Evolutionary conservation across 2,888 invertebrate species (phyloP), one percentile per base, ranked within the genome.

Genomic region (Apoderus coryli): DNA sequence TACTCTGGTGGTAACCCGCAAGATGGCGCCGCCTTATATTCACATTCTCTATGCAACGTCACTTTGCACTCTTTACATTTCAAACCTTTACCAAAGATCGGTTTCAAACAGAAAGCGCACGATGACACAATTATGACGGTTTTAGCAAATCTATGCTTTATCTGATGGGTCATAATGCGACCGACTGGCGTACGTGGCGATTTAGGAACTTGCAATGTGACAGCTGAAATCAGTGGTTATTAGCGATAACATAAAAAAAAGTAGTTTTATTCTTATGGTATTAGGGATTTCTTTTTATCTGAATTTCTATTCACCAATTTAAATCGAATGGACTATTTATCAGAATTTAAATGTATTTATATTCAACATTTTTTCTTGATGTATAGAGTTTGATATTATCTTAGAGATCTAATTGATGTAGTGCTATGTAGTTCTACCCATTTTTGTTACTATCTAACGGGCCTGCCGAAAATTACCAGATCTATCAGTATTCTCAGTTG

Each of bases 21-120:
- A 19, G 88, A 85, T 1, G 89, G 85, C 42, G 90, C 84, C 42
- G 89, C 92, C 64, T 84, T 85, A 28, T 76, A 72, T 49, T 85
- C 86, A 53, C 92, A 93, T 49, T 89, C 88, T 56, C 75, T 66
- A 58, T 82, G 82, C 53, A 81, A 84, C 47, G 77, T 84, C 53
- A 85, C 90, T 65, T 89, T 92, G 71, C 92, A 93, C 60, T 90
- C 89, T 56, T 80, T 89, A 59, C 92, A 93, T 60, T 84, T 89
- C 44, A 85, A 68, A 5, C 79, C 80, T 12, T 72, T 67, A 16
- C 76, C 80, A 54, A 84, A 77, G 28, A 58, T 56, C 23, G 50
- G 55, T 37, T 53, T 54, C 44, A 84, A 75, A 60, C 92, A 92
- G 52, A 78, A 76, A 59, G 86, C 84, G 60, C 92, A 92, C 2